These are phyloP conservation scores for Carduelis carduelis DNA, from an alignment of 2,797 vertebrate species.

Conservation along the genomic window DNA sequence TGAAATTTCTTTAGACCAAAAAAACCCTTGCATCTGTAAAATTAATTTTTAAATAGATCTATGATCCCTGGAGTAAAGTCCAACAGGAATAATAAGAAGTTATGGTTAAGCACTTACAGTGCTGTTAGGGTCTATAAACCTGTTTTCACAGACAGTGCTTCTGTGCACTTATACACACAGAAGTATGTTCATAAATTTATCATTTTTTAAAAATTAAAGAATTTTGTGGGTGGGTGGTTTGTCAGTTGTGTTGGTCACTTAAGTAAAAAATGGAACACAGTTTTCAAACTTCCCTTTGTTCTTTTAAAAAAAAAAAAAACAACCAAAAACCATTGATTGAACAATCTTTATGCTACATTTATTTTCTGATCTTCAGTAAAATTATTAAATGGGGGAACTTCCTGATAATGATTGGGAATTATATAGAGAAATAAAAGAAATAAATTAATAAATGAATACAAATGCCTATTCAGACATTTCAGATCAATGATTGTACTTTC, in stretches of 20 bases:
- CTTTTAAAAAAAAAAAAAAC: neutral
- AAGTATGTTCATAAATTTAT: neutral
- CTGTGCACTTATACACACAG: neutral
- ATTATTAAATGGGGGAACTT: neutral
- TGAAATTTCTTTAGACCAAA: constrained; percentile 53
- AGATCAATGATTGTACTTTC: neutral
- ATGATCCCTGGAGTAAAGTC: constrained; percentile 30
- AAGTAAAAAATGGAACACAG: neutral
- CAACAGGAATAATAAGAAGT: constrained; percentile 47
- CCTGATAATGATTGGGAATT: neutral
- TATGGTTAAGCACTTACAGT: constrained; percentile 28
- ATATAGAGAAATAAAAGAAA: neutral
- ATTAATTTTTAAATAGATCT: constrained; percentile 66
- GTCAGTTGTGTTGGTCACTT: neutral
- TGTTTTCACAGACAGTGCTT: neutral
- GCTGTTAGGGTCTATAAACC: neutral
- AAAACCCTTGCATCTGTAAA: neutral
- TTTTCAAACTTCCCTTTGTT: neutral
- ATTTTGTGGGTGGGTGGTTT: neutral
- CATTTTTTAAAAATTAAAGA: neutral
- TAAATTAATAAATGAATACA: neutral
- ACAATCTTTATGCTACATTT: neutral
- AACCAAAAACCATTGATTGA: neutral
- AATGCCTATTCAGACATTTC: neutral
- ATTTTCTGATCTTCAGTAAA: neutral